Evolutionary conservation across 2,113 vertebrate species (phyloP), one percentile per base, ranked within the genome.

Genomic region (Ageneiosus marmoratus): DNA sequence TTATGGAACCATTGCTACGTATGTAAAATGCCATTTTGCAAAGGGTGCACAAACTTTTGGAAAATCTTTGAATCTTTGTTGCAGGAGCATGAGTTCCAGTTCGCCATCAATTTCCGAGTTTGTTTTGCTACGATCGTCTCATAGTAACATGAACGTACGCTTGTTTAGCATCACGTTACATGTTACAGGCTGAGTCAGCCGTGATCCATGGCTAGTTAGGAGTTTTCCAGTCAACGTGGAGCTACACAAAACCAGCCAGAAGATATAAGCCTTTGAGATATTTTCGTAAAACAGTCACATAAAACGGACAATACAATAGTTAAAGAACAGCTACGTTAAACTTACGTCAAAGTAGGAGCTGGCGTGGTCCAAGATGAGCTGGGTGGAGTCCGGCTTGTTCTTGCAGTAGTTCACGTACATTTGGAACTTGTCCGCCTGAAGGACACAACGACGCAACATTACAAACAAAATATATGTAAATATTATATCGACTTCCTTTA

Each of bases 341-440:
- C 97, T 98, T 90, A 99, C 98, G 85, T 99, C 98, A 88, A 99
- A 99, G 88, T 99, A 99, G 81, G 97, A 92, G 62, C 98, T 98
- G 2, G 97, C 97, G 5, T 99, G 97, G 80, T 99, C 98, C 51
- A 99, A 0, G 87, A 99, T 99, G 86, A 99, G 94, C 92, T 99
- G 98, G 16, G 98, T 99, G 79, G 98, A 99, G 92, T 99, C 98
- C 0, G 98, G 98, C 86, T 99, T 99, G 88, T 99, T 99, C 93
- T 98, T 99, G 86, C 98, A 99, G 84, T 99, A 99, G 75, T 96
- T 99, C 86, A 99, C 98, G 0, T 99, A 99, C 98, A 99, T 99
- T 90, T 98, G 98, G 94, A 99, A 99, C 89, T 99, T 99, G 87
- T 99, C 98, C 88, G 98, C 98, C 98, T 99, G 63, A 3, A 24